These are phyloP conservation scores for Mus pahari DNA, from an alignment of 2,113 vertebrate species.

Conservation along the genomic window DNA sequence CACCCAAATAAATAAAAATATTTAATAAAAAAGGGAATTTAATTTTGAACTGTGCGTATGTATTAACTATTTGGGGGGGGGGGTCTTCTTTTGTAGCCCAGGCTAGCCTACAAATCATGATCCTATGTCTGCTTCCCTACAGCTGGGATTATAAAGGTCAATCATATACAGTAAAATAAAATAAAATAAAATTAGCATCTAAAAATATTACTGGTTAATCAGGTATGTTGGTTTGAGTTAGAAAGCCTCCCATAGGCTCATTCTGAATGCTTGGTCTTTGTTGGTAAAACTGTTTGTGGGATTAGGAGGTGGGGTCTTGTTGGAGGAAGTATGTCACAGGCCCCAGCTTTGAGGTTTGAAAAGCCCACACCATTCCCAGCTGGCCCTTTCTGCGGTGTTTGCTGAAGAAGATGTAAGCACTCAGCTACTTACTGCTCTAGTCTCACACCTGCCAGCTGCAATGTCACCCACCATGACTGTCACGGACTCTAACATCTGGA, in stretches of 20 bases:
- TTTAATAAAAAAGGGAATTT: neutral
- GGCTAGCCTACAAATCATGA: neutral
- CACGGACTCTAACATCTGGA: neutral
- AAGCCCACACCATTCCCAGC: neutral
- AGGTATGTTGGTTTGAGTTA: neutral
- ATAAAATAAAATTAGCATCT: slow-evolving; percentile 30
- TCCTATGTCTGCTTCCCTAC: neutral
- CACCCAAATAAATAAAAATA: neutral
- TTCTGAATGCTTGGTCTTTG: neutral
- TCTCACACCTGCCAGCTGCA: neutral
- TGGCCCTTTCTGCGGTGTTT: neutral
- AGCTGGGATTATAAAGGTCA: neutral
- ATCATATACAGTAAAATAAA: neutral
- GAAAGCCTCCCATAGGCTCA: neutral
- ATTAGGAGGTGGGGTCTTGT: neutral
- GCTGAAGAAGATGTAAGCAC: neutral
- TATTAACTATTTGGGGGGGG: slow-evolving; percentile 10
- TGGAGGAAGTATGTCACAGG: neutral
- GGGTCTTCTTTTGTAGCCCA: neutral
- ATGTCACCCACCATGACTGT: neutral
- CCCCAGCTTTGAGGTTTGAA: neutral
- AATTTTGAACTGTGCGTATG: slow-evolving; percentile 20
- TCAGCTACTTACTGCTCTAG: neutral
- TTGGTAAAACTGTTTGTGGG: neutral
- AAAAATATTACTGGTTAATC: neutral